Conservation (phyloP, 2,113 vertebrate genomes). For the Calyptommatus sinebrachiatus region DNA sequence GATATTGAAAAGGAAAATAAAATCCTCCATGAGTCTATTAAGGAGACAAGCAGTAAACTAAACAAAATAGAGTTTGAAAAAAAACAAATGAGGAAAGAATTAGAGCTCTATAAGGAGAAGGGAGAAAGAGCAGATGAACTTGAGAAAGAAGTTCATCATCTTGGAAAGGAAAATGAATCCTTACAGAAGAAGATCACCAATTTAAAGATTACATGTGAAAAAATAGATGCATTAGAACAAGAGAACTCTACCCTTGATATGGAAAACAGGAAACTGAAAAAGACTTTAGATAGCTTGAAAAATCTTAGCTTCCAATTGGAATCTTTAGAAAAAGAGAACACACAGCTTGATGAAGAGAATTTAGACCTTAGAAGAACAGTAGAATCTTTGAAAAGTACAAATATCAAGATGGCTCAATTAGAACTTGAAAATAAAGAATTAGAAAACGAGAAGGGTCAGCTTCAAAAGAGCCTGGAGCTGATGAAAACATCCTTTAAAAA, state of each 20-base stretch:
- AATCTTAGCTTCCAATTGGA: constrained; percentile 87
- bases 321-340: constrained; percentile 91
- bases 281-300: constrained; percentile 87
- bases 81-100: constrained; percentile 89
- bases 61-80: constrained; percentile 94
- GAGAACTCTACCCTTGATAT: constrained; percentile 89
- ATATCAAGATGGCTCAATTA: constrained; percentile 87
- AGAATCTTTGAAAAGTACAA: constrained; percentile 82
- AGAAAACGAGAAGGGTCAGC: constrained; percentile 88
- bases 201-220: constrained; percentile 92
- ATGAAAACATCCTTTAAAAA: constrained; percentile 94
- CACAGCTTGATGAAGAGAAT: constrained; percentile 93
- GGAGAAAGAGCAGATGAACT: constrained; percentile 90
- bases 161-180: constrained; percentile 89
- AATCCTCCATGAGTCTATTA: constrained; percentile 93
- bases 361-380: constrained; percentile 85
- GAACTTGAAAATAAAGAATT: constrained; percentile 92
- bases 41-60: constrained; percentile 90
- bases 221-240: constrained; percentile 87
- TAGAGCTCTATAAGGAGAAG: constrained; percentile 90
- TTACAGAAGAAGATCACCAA: constrained; percentile 91
- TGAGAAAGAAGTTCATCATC: constrained; percentile 81
- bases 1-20: constrained; percentile 97
- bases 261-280: constrained; percentile 90
- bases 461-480: constrained; percentile 89